Evolutionary conservation across 2,888 invertebrate genomes (phyloP), one percentile per base, ranked within the genome.

Genomic region (Zaprionus bogoriensis): DNA sequence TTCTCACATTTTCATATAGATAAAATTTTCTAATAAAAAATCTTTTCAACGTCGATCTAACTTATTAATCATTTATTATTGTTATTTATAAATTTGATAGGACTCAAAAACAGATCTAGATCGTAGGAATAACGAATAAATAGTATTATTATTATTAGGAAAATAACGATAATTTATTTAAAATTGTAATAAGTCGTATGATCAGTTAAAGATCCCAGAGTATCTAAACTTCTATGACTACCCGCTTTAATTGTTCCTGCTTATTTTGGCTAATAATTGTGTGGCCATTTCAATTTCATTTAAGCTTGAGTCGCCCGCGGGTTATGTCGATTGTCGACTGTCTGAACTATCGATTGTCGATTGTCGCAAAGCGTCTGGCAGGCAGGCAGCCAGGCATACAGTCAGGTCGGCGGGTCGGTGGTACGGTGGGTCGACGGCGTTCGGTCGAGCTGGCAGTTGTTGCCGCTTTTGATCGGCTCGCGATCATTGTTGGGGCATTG

Each of bases 221-320:
- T 12, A 42, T 6, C 9, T 44, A 4, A 9, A 14, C 1, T 25
- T 5, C 9, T 5, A 39, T 3, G 20, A 2, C n/a, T 22, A 12
- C 2, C 12, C 6, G 1, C 20, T 10, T 41, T 41, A 41, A 41
- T 41, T 41, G 22, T 41, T 42, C 17, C 30, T 25, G 25, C 32
- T 52, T 30, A 70, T 55, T 62, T 52, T 53, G 45, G 52, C 19
- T 54, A 51, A 76, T 85, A 85, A 80, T 79, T 85, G 74, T 82
- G 68, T 67, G 74, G 74, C 83, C 74, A 71, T 79, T 81, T 83
- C 75, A 83, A 77, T 65, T 81, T 77, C 77, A 80, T 83, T 81
- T 86, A 77, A 69, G 61, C 72, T 67, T 67, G 74, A 76, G 63
- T 32, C 52, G 81, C 77, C 87, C 65, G 69, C 87, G 73, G 81